Conservation (phyloP, 2,797 vertebrate species). For the Melopsittacus undulatus region DNA sequence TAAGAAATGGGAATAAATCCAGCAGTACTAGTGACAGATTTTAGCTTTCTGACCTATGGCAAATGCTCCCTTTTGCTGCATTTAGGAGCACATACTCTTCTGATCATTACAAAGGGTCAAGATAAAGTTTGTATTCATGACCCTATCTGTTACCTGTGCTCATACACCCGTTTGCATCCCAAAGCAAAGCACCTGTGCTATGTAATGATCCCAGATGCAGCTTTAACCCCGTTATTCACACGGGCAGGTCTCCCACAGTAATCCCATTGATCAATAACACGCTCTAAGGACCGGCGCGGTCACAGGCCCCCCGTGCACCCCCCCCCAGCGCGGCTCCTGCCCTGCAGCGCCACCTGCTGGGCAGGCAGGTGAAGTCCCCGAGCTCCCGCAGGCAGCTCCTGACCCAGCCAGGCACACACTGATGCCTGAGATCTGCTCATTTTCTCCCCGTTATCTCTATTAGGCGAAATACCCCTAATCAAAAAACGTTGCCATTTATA, state of each 20-base stretch:
- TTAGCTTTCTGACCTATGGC: background rate
- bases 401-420: accelerated
- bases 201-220: background rate
- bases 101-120: background rate
- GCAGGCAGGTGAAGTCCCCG: background rate
- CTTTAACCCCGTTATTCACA: background rate
- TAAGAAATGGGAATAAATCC: background rate
- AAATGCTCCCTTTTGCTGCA: background rate
- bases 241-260: background rate
- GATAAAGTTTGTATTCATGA: background rate
- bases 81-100: background rate
- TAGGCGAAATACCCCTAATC: background rate
- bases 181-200: background rate
- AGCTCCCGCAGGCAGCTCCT: background rate
- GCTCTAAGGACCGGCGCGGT: background rate
- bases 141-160: background rate
- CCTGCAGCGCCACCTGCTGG: constrained; percentile 49
- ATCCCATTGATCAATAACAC: background rate
- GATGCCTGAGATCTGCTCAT: background rate
- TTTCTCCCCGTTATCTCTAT: accelerated
- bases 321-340: background rate
- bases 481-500: too few species aligned
- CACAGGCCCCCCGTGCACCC: background rate
- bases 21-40: background rate
- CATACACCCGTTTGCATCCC: background rate